Evolutionary conservation across 2,797 vertebrate genomes (phyloP), one percentile per base, ranked within the genome.

Genomic region (Myotis planiceps): DNA sequence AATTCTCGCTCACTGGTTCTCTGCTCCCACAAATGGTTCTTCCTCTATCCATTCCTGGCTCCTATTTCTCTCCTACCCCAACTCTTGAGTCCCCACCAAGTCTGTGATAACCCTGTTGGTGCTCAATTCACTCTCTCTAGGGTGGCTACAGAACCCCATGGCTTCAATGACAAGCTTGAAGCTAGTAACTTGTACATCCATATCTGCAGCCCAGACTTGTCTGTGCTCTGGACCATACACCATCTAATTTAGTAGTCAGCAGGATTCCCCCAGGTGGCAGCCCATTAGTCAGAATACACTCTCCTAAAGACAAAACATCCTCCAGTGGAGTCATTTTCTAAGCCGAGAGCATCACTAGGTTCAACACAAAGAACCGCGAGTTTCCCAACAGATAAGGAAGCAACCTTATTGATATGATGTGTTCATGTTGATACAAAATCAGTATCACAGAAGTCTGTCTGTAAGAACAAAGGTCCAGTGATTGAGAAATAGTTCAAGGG

Each of bases 201-300:
- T 5, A 6, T 29, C 69, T 42, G 32, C 49, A 49, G 23, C 49
- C 75, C 3, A 21, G 32, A 37, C 37, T n/a, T 12, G 19, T 9
- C 37, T 7, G 12, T 4, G 0, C 5, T 58, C 76, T 4, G 3
- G 55, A 58, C 3, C 12, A 14, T 14, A 25, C 49, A 3, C 39
- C 0, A 0, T 27, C 5, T 19, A 9, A 69, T 5, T 6, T 8
- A 19, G 75, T 5, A 16, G 18, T n/a, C 63, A 47, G 9, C 9
- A 0, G 45, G 55, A 3, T 0, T 10, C 14, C 6, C 3, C 9
- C 66, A 34, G 0, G 0, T 0, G 29, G 87, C 60, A 45, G 29
- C 51, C 39, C 39, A 9, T 2, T 21, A n/a, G 16, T 10, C 2
- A 55, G 71, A 32, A 14, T 13, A 16, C 2, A n/a, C 25, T 23